phyloP scores from a whole-genome alignment of 2,113 vertebrate species.

The Osmerus eperlanus region DNA sequence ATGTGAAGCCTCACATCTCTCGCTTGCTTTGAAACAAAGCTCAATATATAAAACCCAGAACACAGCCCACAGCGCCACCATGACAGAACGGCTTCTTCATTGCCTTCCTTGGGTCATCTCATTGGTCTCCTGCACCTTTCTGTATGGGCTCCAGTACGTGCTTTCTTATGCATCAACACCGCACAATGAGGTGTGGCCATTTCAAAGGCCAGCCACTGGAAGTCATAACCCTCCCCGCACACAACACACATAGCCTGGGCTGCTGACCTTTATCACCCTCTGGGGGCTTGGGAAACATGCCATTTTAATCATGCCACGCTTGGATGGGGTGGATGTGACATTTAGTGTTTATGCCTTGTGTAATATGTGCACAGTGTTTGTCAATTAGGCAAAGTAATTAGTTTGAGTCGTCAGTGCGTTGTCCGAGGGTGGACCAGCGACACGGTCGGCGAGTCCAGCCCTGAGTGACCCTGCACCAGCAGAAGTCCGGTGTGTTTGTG shows the following conservation, averaged over 20 bases:
- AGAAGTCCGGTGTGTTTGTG: too few relatives aligned
- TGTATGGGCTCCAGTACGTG: slow-evolving; percentile 3
- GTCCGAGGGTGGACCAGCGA: not conserved
- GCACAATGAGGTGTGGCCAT: slow-evolving; percentile 61
- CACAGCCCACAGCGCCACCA: too few relatives aligned
- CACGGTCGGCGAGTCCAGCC: too few relatives aligned
- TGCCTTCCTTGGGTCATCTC: slow-evolving; percentile 14
- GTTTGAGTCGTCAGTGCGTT: not conserved
- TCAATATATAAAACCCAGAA: not conserved
- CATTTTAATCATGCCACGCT: slow-evolving; percentile 39
- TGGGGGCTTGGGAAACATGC: slow-evolving; percentile 25
- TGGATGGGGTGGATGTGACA: slow-evolving; percentile 22
- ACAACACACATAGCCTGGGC: slow-evolving; percentile 11
- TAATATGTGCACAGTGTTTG: not conserved
- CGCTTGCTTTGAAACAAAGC: slow-evolving; percentile 8
- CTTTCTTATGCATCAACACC: slow-evolving; percentile 41
- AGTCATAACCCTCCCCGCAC: slow-evolving; percentile 38
- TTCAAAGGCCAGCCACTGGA: slow-evolving; percentile 62
- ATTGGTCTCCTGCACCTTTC: slow-evolving; percentile 42
- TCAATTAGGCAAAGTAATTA: slow-evolving; percentile 27
- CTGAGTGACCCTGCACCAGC: too few relatives aligned
- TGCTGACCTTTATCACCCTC: slow-evolving; percentile 36
- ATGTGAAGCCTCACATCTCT: not conserved
- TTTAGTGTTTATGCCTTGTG: slow-evolving; percentile 18
- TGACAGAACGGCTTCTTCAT: slow-evolving; percentile 33